Percentiles rank a stretch among this genome's conserved stretches.
Conservation (phyloP, 2,113 vertebrate genomes). For the Hiodon alosoides region DNA sequence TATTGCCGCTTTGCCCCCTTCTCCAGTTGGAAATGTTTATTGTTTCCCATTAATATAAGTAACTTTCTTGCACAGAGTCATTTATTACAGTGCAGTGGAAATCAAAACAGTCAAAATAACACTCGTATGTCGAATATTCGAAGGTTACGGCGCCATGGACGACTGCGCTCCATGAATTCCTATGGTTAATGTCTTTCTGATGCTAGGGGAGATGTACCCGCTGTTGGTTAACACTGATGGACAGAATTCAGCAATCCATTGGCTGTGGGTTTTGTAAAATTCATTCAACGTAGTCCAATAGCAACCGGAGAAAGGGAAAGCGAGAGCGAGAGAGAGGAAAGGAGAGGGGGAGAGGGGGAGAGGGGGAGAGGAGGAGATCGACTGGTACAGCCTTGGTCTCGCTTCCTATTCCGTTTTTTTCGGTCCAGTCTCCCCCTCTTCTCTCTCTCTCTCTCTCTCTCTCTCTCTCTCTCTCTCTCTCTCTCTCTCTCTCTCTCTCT, state of each 20-base stretch:
- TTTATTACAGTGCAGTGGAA: too few relatives aligned
- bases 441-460: constrained; percentile 35
- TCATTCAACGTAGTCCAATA: constrained; percentile 80
- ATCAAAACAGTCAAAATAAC: too few relatives aligned
- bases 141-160: constrained; percentile 12
- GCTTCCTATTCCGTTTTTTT: constrained; percentile 49
- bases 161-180: not conserved
- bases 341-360: constrained; percentile 47
- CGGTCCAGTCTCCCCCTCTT: constrained; percentile 37
- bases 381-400: constrained; percentile 59
- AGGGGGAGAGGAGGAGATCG: constrained; percentile 20
- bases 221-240: constrained; percentile 67
- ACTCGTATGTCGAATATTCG: not conserved
- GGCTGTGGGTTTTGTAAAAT: constrained; percentile 81
- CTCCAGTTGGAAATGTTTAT: too few relatives aligned
- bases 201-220: constrained; percentile 7
- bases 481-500: constrained; percentile 17
- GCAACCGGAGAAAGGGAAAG: constrained; percentile 51
- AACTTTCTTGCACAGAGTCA: too few relatives aligned
- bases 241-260: constrained; percentile 75
- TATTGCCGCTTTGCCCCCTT: too few relatives aligned
- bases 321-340: constrained; percentile 39
- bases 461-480: constrained; percentile 26
- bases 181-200: constrained; percentile 22
- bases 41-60: too few relatives aligned